A percentile compares a stretch with the other conserved stretches of the same genome.
phyloP scores from a whole-genome alignment of 2,113 vertebrate species.

The Orientallactaga bullata region DNA sequence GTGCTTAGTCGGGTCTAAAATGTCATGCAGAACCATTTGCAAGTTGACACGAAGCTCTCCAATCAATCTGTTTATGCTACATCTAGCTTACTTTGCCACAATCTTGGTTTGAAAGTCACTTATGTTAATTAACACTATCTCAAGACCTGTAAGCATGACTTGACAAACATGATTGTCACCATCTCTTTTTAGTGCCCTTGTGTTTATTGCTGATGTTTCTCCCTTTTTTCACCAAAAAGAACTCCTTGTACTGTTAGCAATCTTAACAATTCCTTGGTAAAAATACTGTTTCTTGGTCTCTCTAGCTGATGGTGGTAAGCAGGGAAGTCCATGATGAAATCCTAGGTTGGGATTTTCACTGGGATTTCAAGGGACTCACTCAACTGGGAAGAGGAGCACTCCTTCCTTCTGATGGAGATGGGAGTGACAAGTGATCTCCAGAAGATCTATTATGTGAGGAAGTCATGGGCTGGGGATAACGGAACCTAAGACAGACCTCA shows the following conservation, averaged over 20 bases:
- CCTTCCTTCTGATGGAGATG: background rate
- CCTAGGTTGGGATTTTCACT: background rate
- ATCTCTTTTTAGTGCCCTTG: background rate
- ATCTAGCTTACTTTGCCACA: background rate
- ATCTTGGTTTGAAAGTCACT: background rate
- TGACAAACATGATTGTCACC: background rate
- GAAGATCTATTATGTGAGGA: background rate
- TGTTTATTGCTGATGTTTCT: background rate
- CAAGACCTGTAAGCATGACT: background rate
- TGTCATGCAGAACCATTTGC: background rate
- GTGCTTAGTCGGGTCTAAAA: constrained; percentile 22
- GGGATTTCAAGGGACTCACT: background rate
- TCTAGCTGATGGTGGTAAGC: background rate
- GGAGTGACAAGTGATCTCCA: background rate
- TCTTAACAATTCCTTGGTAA: background rate
- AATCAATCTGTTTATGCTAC: background rate
- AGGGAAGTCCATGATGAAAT: background rate
- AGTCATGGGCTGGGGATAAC: background rate
- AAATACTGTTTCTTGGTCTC: background rate
- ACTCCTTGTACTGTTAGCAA: background rate
- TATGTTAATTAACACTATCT: background rate
- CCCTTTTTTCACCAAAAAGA: background rate
- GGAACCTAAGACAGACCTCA: background rate
- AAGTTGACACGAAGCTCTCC: constrained; percentile 6
- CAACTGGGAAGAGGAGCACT: background rate